Percentiles rank a stretch among this genome's conserved stretches.
Evolutionary conservation across 2,797 vertebrate species (phyloP).

Genomic region (Sardinella longiceps): DNA sequence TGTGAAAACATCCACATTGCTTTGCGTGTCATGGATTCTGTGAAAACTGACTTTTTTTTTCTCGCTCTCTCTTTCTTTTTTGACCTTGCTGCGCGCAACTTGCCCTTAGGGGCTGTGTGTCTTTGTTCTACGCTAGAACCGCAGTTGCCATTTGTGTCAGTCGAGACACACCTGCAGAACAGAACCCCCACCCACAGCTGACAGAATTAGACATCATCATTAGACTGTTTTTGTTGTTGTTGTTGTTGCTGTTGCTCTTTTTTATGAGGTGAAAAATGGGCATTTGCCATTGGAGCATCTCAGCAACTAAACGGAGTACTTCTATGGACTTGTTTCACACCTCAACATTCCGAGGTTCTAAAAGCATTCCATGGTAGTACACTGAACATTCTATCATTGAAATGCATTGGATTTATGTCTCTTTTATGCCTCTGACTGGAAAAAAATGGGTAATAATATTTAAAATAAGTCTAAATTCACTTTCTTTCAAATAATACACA

Average conservation of each 20-base stretch:
- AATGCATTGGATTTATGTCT: no score
- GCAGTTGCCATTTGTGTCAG: constrained; percentile 32
- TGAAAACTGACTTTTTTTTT: background rate
- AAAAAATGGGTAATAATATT: no score
- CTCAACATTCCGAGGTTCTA: no score
- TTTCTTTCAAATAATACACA: no score
- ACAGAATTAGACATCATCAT: constrained; percentile 1
- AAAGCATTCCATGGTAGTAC: no score
- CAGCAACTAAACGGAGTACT: background rate
- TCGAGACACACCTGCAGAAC: constrained; percentile 44
- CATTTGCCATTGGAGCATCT: background rate
- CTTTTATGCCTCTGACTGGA: no score
- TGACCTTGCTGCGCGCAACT: background rate
- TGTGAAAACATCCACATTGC: background rate
- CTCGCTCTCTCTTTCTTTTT: constrained; percentile 19
- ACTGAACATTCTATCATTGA: no score
- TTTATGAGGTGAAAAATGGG: background rate
- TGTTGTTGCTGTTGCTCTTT: background rate
- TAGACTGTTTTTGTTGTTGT: background rate
- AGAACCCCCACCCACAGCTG: constrained; percentile 16
- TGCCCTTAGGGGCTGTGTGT: constrained; percentile 20
- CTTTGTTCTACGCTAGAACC: constrained; percentile 41
- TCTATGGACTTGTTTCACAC: background rate
- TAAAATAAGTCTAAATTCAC: no score
- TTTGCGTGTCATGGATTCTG: background rate